These are phyloP conservation scores for Drosophila eugracilis DNA, from an alignment of 1,140 invertebrate genomes.

Conservation along the genomic window DNA sequence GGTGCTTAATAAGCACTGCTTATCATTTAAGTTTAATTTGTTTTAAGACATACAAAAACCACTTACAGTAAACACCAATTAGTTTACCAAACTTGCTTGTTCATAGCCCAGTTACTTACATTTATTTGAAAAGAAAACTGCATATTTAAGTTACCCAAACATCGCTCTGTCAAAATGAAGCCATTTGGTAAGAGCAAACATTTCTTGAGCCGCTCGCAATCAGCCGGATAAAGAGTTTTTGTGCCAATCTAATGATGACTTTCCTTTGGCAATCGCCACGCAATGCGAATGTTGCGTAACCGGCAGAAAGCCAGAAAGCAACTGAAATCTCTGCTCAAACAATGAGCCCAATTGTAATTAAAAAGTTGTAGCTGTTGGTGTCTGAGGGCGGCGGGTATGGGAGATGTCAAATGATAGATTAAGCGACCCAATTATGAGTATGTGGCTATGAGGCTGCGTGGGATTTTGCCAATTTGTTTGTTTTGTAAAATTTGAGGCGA, in stretches of 20 bases:
- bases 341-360: slow-evolving; percentile 73
- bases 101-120: background rate
- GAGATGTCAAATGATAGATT: slow-evolving; percentile 73
- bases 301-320: slow-evolving; percentile 12
- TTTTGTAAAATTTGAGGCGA: slow-evolving; percentile 37
- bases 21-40: too few relatives aligned
- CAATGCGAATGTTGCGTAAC: slow-evolving; percentile 62
- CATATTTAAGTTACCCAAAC: slow-evolving; percentile 1
- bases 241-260: slow-evolving; percentile 68
- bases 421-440: slow-evolving; percentile 59
- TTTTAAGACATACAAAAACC: too few relatives aligned
- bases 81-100: background rate
- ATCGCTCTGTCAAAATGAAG: background rate
- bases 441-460: slow-evolving; percentile 43
- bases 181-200: slow-evolving; percentile 3
- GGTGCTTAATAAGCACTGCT: too few relatives aligned
- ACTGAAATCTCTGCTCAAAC: slow-evolving; percentile 41
- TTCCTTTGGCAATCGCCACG: slow-evolving; percentile 48
- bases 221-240: slow-evolving; percentile 40
- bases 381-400: slow-evolving; percentile 39
- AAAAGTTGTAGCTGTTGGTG: too few relatives aligned
- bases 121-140: slow-evolving; percentile 1
- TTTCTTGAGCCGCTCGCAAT: slow-evolving; percentile 1
- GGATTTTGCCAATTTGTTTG: slow-evolving; percentile 62
- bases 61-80: background rate